These are phyloP conservation scores for Cavia aperea DNA, from an alignment of 2,113 vertebrate genomes.

Conservation along the genomic window DNA sequence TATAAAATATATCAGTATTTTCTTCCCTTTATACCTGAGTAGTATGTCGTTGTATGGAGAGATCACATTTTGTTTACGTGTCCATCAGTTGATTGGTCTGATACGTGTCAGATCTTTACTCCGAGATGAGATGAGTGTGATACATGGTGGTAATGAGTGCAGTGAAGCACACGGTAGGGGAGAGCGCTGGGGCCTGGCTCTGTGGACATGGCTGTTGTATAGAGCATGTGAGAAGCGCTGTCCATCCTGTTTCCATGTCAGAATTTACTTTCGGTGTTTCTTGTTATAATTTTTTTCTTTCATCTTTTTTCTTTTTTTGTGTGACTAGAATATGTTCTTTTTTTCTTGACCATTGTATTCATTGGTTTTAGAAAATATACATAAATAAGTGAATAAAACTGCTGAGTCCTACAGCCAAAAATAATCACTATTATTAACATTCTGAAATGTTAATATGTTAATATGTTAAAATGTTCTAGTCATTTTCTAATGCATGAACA, in stretches of 20 bases:
- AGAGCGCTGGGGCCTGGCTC: too few relatives aligned
- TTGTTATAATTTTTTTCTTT: not conserved
- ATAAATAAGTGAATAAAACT: slow-evolving; percentile 8
- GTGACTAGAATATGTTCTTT: not conserved
- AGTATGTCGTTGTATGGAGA: not conserved
- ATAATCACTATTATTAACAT: not conserved
- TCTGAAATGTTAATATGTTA: not conserved
- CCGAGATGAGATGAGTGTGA: not conserved
- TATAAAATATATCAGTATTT: not conserved
- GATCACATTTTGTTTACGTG: not conserved
- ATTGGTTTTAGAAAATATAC: slow-evolving; percentile 5
- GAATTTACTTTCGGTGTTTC: not conserved
- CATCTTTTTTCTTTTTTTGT: not conserved
- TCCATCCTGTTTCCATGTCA: not conserved
- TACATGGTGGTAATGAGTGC: not conserved
- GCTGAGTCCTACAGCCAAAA: not conserved
- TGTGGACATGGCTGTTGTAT: not conserved
- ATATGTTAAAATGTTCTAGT: not conserved
- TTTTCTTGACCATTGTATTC: not conserved
- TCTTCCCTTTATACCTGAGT: not conserved
- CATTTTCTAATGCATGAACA: not conserved
- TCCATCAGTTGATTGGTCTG: not conserved
- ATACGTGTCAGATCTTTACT: slow-evolving; percentile 26
- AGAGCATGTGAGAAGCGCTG: not conserved
- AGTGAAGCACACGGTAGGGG: too few relatives aligned